Conservation (phyloP, 2,113 vertebrate genomes). For the Erythrocercus mccallii region DNA sequence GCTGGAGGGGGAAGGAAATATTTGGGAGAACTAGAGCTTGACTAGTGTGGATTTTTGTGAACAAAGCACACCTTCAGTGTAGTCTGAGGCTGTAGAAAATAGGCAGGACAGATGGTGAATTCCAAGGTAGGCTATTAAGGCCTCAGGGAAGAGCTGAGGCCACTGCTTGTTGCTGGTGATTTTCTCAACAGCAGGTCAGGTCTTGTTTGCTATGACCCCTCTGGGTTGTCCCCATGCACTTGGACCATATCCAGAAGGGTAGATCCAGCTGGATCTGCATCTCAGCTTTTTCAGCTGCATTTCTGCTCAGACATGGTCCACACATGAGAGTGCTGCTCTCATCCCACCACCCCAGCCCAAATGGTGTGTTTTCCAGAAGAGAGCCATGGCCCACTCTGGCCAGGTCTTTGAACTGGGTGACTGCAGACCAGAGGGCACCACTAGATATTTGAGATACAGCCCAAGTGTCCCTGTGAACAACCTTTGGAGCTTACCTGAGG, state of each 20-base stretch:
- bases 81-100: not conserved
- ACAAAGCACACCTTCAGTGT: not conserved
- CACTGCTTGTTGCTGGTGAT: not conserved
- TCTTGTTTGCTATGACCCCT: fast-evolving
- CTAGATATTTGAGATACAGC: not conserved
- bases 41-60: not conserved
- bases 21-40: not conserved
- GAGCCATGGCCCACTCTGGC: not conserved
- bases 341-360: not conserved
- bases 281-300: not conserved
- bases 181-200: not conserved
- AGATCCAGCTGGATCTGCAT: not conserved
- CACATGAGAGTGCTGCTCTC: not conserved
- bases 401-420: not conserved
- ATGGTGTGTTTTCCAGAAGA: not conserved
- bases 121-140: not conserved
- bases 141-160: not conserved
- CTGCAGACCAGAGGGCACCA: not conserved
- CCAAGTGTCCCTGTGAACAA: fast-evolving
- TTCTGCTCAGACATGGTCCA: not conserved
- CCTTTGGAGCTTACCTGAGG: not conserved
- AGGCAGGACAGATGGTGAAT: not conserved
- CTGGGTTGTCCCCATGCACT: not conserved
- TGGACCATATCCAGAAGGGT: not conserved
- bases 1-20: not conserved